Base-by-base conservation (phyloP, 2,797 vertebrate species). In the Acipenser transmontanus region DNA sequence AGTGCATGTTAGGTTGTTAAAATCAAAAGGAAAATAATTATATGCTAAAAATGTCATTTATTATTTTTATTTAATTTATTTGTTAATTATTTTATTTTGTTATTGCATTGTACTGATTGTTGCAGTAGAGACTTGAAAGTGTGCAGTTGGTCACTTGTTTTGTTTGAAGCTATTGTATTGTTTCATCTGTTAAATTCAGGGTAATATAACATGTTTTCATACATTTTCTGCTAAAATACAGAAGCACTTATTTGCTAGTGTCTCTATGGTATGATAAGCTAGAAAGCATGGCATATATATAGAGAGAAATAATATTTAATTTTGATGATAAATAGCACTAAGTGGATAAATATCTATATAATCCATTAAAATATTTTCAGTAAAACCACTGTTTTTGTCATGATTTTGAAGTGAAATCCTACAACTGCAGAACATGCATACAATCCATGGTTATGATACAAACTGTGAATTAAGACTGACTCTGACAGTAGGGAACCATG, bases 311-410 rank as follows among this genome's bases (percentile, higher is more conserved):
- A 72, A 70, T 75, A 73, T 70, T 69, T 74, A 70, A 71, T 74
- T 34, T 34, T 71, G 65, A 68, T 50, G 62, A 68, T n/a, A 57
- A 61, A 66, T 72, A 65, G 48, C 68, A 69, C 60, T 69, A 68
- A 68, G 69, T 66, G 72, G 74, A 67, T 72, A 79, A 81, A 69
- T 34, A 34, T 34, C 34, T 4, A 34, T 34, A 34, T 34, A 34
- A 1, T 68, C 64, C 75, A 71, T 82, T 84, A 85, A 85, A 66
- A 56, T 80, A 78, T 88, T 86, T 84, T 85, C 79, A 81, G 76
- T 62, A 74, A 71, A 71, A 61, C 3, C 34, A 34, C 63, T 61
- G 62, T 63, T 7, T 59, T 13, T 66, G 64, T 66, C 51, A 7
- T 65, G 57, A 7, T 66, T 34, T 34, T 34, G 34, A 34, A 17